Conservation (phyloP, 1,140 invertebrate genomes). For the Coelopa frigida region DNA sequence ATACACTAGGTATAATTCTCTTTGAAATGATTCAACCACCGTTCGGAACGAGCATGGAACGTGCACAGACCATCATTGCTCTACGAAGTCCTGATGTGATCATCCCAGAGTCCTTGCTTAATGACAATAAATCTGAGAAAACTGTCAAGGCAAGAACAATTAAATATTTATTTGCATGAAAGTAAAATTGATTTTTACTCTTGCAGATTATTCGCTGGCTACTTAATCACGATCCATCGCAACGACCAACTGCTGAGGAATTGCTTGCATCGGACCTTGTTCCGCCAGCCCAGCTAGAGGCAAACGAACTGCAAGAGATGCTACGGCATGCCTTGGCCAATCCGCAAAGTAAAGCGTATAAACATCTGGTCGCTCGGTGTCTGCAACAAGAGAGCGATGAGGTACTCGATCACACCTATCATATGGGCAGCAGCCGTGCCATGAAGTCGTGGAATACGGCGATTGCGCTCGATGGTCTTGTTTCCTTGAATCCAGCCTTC, state of each 20-base stretch:
- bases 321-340: conserved; percentile 69
- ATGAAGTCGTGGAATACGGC: conserved; percentile 40
- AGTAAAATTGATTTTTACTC: neutral
- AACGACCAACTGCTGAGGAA: conserved; percentile 75
- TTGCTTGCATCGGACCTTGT: conserved; percentile 72
- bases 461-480: conserved; percentile 40
- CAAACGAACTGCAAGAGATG: conserved; percentile 72
- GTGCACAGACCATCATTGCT: conserved; percentile 66
- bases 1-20: conserved; percentile 79
- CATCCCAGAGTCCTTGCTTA: conserved; percentile 50
- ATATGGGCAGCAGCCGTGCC: conserved; percentile 50
- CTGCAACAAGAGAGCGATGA: conserved; percentile 58
- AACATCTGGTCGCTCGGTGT: conserved; percentile 64
- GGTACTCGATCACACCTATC: conserved; percentile 68
- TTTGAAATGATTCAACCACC: conserved; percentile 91
- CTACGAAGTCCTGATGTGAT: conserved; percentile 60
- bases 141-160: conserved; percentile 25
- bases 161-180: neutral
- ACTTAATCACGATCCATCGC: conserved; percentile 73
- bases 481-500: conserved; percentile 36
- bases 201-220: conserved; percentile 56
- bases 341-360: conserved; percentile 74
- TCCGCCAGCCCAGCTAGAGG: conserved; percentile 64
- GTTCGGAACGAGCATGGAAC: conserved; percentile 80
- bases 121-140: conserved; percentile 38